phyloP scores from a whole-genome alignment of 2,113 vertebrate species.

The Percopsis transmontana region DNA sequence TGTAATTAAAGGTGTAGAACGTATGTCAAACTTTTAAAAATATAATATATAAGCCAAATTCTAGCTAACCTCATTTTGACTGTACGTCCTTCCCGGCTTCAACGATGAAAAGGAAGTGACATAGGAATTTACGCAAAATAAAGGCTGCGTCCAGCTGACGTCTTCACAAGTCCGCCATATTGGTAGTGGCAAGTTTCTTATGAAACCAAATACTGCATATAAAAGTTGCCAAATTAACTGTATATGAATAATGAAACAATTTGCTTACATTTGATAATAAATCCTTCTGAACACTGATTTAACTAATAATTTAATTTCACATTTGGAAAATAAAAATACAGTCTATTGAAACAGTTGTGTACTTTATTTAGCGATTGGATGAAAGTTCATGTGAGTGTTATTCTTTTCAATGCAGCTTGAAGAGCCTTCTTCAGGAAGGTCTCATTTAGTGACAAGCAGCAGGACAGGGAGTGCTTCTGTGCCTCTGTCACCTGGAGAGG shows the following conservation, averaged over 20 bases:
- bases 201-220: too few species aligned
- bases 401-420: constrained; percentile 82
- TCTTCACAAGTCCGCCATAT: constrained; percentile 30
- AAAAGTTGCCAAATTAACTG: too few species aligned
- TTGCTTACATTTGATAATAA: too few species aligned
- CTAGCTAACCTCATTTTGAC: constrained; percentile 48
- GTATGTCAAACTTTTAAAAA: rapidly evolving
- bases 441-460: constrained; percentile 73
- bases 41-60: not conserved
- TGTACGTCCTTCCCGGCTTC: not conserved
- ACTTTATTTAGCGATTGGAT: not conserved
- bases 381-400: constrained; percentile 33
- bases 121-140: constrained; percentile 61
- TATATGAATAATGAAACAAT: too few species aligned
- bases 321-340: too few species aligned
- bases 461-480: constrained; percentile 78
- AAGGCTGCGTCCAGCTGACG: constrained; percentile 12
- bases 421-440: constrained; percentile 87
- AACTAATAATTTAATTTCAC: too few species aligned
- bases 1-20: not conserved
- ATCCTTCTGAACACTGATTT: too few species aligned
- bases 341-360: too few species aligned
- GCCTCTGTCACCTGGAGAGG: constrained; percentile 76
- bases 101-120: constrained; percentile 63
- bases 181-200: constrained; percentile 33